These are phyloP conservation scores for Eurois occulta DNA, from an alignment of 2,888 invertebrate species.

Conservation along the genomic window DNA sequence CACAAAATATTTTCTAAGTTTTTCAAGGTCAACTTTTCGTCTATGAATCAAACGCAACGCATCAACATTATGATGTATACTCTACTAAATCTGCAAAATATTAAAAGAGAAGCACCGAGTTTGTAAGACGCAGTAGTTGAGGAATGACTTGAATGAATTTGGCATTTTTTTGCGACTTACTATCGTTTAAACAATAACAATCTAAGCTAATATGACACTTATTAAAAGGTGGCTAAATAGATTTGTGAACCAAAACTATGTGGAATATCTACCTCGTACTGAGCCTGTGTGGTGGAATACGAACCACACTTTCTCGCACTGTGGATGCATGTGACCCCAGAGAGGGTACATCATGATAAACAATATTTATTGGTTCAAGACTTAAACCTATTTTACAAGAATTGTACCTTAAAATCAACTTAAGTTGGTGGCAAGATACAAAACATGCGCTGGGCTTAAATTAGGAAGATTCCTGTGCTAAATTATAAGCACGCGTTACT, in stretches of 20 bases:
- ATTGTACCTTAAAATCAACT: no score
- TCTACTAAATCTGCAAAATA: not conserved
- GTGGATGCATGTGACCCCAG: not conserved
- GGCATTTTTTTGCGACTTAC: no score
- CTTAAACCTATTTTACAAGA: no score
- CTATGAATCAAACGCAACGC: not conserved
- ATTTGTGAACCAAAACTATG: not conserved
- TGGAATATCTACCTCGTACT: not conserved
- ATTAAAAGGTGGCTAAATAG: not conserved
- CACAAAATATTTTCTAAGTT: not conserved
- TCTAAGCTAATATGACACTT: not conserved
- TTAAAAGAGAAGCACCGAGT: not conserved
- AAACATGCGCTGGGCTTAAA: no score
- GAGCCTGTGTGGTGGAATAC: not conserved
- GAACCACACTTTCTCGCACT: not conserved
- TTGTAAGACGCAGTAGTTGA: not conserved
- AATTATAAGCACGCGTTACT: no score
- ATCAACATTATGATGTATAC: not conserved
- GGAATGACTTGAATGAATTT: not conserved
- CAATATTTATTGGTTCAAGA: no score
- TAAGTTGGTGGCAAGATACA: no score
- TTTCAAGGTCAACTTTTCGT: constrained; percentile 43
- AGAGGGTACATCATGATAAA: not conserved
- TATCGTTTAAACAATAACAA: not conserved
- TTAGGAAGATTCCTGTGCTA: no score